phyloP scores from a whole-genome alignment of 2,888 invertebrate genomes.

The Agriopis aurantiaria region DNA sequence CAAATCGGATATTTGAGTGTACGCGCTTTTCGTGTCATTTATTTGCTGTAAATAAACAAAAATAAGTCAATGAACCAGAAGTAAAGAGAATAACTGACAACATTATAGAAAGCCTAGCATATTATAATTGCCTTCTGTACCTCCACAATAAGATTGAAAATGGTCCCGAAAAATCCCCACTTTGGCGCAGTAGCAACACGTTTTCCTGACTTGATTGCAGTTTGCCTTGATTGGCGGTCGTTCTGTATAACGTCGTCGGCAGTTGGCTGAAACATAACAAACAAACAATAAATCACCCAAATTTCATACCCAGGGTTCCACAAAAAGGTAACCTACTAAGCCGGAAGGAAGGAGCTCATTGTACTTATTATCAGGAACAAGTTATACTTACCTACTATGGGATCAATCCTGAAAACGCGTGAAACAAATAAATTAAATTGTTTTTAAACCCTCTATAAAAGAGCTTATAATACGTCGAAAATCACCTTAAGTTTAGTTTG shows the following conservation, averaged over 20 bases:
- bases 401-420: too few relatives aligned
- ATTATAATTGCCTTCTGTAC: slow-evolving; percentile 50
- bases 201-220: slow-evolving; percentile 64
- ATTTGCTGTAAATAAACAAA: slow-evolving; percentile 73
- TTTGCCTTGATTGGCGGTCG: slow-evolving; percentile 68
- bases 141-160: slow-evolving; percentile 79
- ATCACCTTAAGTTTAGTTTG: too few relatives aligned
- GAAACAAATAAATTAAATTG: too few relatives aligned
- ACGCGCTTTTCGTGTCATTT: slow-evolving; percentile 84
- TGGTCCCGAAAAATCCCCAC: slow-evolving; percentile 82
- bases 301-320: too few relatives aligned
- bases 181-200: slow-evolving; percentile 68
- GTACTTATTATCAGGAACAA: too few relatives aligned
- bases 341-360: too few relatives aligned
- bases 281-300: neutral
- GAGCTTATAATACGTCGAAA: too few relatives aligned
- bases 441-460: too few relatives aligned
- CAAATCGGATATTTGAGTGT: slow-evolving; percentile 77
- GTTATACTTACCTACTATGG: too few relatives aligned
- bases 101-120: neutral
- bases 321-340: too few relatives aligned
- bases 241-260: slow-evolving; percentile 73
- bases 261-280: slow-evolving; percentile 65
- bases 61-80: slow-evolving; percentile 38
- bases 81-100: neutral